A percentile compares a stretch with the other conserved stretches of the same genome.
phyloP scores from a whole-genome alignment of 2,888 invertebrate species.

The Drosophila meridiana region DNA sequence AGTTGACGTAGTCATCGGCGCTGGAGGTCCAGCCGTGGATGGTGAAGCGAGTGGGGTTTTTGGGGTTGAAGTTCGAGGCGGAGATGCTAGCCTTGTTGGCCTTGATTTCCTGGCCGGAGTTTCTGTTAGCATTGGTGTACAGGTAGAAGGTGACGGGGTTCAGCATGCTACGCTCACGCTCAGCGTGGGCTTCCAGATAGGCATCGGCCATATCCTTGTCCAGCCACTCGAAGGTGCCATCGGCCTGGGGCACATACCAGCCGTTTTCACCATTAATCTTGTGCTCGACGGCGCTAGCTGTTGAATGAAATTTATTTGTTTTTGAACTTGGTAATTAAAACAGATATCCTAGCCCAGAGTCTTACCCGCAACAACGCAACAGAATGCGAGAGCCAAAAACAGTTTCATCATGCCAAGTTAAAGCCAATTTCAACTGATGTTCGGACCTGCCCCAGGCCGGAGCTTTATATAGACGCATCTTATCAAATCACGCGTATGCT shows the following conservation, averaged over 20 bases:
- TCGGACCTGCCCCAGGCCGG: neutral
- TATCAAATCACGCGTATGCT: conserved; percentile 38
- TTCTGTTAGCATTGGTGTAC: conserved; percentile 72
- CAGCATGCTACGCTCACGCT: conserved; percentile 46
- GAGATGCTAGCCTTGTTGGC: conserved; percentile 49
- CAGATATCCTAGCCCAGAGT: conserved; percentile 85
- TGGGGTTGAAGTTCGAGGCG: conserved; percentile 62
- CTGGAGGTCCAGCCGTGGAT: conserved; percentile 87
- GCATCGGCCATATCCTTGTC: conserved; percentile 58
- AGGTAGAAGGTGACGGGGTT: conserved; percentile 75
- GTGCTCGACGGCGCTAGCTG: conserved; percentile 57
- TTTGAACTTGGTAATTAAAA: conserved; percentile 68
- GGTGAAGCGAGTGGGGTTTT: conserved; percentile 71
- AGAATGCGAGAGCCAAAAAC: conserved; percentile 87
- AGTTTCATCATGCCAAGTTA: conserved; percentile 85
- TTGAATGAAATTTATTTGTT: conserved; percentile 25
- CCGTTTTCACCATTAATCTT: conserved; percentile 73
- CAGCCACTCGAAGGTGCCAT: conserved; percentile 72
- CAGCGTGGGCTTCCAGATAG: conserved; percentile 58
- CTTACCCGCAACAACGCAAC: conserved; percentile 85
- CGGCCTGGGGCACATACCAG: conserved; percentile 70
- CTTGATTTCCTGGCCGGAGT: conserved; percentile 61
- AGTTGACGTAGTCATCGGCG: conserved; percentile 65
- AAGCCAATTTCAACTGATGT: conserved; percentile 54
- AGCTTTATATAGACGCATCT: conserved; percentile 39